Percentiles rank a stretch among this genome's conserved stretches.
These are phyloP conservation scores for Lathronympha strigana DNA, from an alignment of 2,888 invertebrate genomes.

Conservation along the genomic window DNA sequence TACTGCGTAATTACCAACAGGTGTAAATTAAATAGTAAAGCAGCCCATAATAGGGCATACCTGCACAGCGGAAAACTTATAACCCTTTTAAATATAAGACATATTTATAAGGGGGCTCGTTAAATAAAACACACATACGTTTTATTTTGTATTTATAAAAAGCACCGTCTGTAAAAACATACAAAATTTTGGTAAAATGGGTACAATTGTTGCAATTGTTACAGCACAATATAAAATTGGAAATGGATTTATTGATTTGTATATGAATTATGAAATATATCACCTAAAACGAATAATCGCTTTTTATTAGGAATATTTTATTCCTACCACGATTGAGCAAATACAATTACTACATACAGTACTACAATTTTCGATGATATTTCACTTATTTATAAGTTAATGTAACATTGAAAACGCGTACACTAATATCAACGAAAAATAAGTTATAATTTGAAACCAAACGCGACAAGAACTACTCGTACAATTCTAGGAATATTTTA, in stretches of 20 bases:
- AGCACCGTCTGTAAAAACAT: conserved; percentile 83
- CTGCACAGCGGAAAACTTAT: no score
- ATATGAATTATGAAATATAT: conserved; percentile 71
- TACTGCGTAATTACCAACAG: no score
- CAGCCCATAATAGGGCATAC: no score
- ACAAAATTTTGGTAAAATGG: conserved; percentile 76
- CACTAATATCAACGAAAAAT: conserved; percentile 54
- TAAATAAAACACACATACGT: conserved; percentile 50
- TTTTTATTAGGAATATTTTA: conserved; percentile 53
- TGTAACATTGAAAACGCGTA: conserved; percentile 51
- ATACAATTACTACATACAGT: conserved; percentile 57
- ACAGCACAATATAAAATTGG: conserved; percentile 74
- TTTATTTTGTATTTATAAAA: conserved; percentile 78
- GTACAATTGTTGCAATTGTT: conserved; percentile 62
- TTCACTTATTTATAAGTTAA: conserved; percentile 55
- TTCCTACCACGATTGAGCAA: conserved; percentile 72
- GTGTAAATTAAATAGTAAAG: no score
- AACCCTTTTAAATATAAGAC: no score
- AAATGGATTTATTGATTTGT: conserved; percentile 64
- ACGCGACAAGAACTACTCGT: conserved; percentile 65
- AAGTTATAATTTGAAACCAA: conserved; percentile 54
- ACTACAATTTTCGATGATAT: conserved; percentile 59
- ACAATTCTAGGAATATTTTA: conserved; percentile 59
- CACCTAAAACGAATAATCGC: conserved; percentile 53
- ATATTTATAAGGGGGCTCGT: background rate